These are phyloP conservation scores for Anseranas semipalmata DNA, from an alignment of 2,113 vertebrate genomes.

Conservation along the genomic window DNA sequence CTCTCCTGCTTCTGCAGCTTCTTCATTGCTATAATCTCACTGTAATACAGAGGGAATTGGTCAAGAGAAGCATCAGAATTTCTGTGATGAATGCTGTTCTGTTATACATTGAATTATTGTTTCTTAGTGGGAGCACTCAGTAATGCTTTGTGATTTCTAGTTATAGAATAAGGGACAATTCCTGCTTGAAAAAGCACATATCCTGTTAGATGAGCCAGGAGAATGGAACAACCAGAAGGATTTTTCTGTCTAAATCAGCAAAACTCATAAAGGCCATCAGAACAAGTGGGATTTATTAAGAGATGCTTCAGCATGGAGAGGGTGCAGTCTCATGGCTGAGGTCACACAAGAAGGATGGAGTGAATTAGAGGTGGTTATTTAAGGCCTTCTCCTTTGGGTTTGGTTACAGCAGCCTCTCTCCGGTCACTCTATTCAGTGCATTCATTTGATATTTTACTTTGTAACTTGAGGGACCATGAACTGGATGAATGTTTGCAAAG, in stretches of 20 bases:
- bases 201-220: background rate
- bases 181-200: background rate
- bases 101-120: background rate
- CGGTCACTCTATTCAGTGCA: fast-evolving
- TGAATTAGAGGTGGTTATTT: background rate
- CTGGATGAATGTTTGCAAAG: background rate
- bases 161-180: background rate
- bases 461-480: background rate
- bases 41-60: background rate
- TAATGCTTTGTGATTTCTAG: background rate
- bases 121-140: background rate
- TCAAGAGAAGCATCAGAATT: background rate
- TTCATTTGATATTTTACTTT: background rate
- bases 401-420: background rate
- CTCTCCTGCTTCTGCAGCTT: background rate
- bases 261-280: background rate
- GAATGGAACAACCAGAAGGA: background rate
- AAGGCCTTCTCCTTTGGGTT: background rate
- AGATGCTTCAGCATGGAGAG: background rate
- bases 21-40: background rate
- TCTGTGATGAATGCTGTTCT: background rate
- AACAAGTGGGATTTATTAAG: background rate
- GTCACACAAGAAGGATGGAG: background rate
- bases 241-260: background rate
- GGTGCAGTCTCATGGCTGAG: background rate